phyloP scores from a whole-genome alignment of 2,797 vertebrate species.

The Crenichthys baileyi region DNA sequence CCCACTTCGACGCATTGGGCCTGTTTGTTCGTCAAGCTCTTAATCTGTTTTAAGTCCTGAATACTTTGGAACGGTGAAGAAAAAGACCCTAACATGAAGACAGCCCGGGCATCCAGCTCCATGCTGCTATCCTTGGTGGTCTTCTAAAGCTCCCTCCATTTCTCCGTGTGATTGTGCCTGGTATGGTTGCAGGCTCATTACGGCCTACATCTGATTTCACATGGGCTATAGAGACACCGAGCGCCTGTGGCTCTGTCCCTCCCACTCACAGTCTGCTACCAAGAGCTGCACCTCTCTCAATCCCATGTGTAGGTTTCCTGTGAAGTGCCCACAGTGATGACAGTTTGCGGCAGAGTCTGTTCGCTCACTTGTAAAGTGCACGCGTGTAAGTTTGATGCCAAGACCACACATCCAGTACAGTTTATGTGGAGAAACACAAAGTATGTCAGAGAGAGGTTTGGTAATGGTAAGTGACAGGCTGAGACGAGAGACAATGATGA shows the following conservation, averaged over 20 bases:
- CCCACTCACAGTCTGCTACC: conserved; percentile 74
- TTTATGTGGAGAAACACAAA: conserved; percentile 50
- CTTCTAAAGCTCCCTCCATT: conserved; percentile 64
- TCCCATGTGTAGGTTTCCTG: conserved; percentile 73
- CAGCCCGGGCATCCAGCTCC: conserved; percentile 57
- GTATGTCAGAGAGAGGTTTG: conserved; percentile 50
- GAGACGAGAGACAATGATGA: conserved; percentile 77
- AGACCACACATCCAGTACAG: conserved; percentile 72
- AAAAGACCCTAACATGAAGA: conserved; percentile 69
- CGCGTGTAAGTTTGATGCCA: conserved; percentile 57
- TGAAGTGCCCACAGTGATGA: conserved; percentile 73
- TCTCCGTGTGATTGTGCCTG: conserved; percentile 65
- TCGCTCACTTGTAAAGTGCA: conserved; percentile 54
- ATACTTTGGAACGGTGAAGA: conserved; percentile 76
- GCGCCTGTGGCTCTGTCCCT: conserved; percentile 75
- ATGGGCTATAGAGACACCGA: conserved; percentile 76
- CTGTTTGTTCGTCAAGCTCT: conserved; percentile 74
- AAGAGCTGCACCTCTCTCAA: conserved; percentile 67
- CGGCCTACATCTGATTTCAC: conserved; percentile 82
- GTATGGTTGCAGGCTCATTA: conserved; percentile 78
- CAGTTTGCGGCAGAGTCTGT: conserved; percentile 47
- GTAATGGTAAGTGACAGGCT: conserved; percentile 76
- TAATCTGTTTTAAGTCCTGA: conserved; percentile 82
- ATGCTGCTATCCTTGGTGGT: conserved; percentile 72
- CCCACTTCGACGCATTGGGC: conserved; percentile 59